Base-by-base conservation (phyloP, 2,888 invertebrate genomes). In the Melitaea athalia region DNA sequence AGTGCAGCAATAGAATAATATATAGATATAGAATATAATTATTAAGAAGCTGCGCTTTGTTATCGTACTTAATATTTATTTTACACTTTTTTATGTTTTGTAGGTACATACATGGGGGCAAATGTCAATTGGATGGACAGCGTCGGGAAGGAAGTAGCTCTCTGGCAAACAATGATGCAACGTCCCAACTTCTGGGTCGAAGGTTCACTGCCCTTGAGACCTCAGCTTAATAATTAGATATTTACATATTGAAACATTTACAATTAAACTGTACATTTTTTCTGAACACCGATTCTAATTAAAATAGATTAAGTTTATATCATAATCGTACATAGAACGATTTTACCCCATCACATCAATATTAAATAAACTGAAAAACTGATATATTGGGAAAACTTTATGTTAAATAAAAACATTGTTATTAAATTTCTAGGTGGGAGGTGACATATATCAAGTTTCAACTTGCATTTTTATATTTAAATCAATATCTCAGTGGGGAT, bases 181-280 rank as follows among this genome's bases (percentile, higher is more conserved):
- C 93, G 97, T 72, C 98, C 98, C 45, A 98, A 98, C 89, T 96
- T 98, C 87, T 99, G 99, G 99, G 98, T 99, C n/a, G 99, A 99
- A 89, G 98, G 98, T 69, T 97, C 97, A 70, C 92, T 99, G 59
- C 95, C 96, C 5, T 93, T 99, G 53, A 93, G 99, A 79, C 95
- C 98, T 59, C 96, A 96, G 69, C 92, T 97, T 66, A 89, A 84
- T 78, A 91, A 91, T 77, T 92, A 74, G 84, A 67, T 31, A 53
- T 6, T 38, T 38, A 38, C 38, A 38, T 38, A 38, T 11, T 14
- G 2, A 14, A 47, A 47, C 11, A 47, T 14, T 14, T 47, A 47
- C 12, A 47, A 11, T 47, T 47, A 47, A 31, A 42, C 15, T 57
- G 49, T 33, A 57, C 8, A 14, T 15, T 64, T 49, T 42, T 33